These are phyloP conservation scores for Aphrophora alni DNA, from an alignment of 2,888 invertebrate species.

Conservation along the genomic window DNA sequence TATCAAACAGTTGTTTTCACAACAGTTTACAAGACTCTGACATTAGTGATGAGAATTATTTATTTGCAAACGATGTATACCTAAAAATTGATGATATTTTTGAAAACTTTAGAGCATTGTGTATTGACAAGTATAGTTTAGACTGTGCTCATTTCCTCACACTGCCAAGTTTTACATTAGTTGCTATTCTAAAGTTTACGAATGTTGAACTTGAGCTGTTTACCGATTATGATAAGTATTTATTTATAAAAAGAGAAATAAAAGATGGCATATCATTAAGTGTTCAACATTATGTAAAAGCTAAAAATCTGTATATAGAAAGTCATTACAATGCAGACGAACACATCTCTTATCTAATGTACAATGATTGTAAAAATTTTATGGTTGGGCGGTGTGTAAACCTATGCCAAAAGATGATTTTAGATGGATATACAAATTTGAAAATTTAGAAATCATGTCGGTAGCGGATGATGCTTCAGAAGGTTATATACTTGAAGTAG, in stretches of 20 bases:
- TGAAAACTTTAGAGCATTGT: not conserved
- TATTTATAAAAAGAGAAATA: not conserved
- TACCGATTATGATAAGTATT: not conserved
- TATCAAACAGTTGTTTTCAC: slow-evolving; percentile 48
- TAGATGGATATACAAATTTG: not conserved
- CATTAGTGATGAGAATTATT: slow-evolving; percentile 47
- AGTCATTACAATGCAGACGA: not conserved
- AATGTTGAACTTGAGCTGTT: not conserved
- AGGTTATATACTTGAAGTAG: slow-evolving; percentile 3
- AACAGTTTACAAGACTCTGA: slow-evolving; percentile 41
- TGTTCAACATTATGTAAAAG: not conserved
- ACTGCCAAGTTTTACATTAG: not conserved
- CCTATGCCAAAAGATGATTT: not conserved
- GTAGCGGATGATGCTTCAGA: not conserved
- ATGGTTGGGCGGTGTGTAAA: not conserved
- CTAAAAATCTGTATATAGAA: not conserved
- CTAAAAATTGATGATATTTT: not conserved
- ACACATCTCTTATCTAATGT: not conserved
- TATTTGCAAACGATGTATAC: slow-evolving; percentile 43
- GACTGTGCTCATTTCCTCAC: not conserved
- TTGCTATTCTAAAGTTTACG: not conserved
- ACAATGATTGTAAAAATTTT: not conserved
- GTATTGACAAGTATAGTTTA: not conserved
- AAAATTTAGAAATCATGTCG: not conserved
- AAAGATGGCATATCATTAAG: not conserved